Base-by-base conservation (phyloP, 2,113 vertebrate genomes). In the Scopus umbretta region DNA sequence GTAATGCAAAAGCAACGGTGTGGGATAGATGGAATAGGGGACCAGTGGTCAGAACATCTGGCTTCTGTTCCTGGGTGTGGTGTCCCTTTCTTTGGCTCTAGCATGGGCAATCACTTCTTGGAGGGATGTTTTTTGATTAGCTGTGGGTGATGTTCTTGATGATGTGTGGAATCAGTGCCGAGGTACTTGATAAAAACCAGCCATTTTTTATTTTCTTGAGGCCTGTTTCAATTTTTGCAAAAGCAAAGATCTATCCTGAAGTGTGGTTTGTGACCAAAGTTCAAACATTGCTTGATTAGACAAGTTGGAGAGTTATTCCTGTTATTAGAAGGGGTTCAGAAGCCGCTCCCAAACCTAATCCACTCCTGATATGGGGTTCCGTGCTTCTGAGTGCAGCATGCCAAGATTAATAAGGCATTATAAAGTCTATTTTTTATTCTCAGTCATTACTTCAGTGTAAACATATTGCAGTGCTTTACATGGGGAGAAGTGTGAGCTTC, bases 381-480 rank as follows among this genome's bases (percentile, higher is more conserved):
- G 3, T 88, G 58, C 66, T 83, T 82, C 89, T 45, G n/a, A 90
- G 25, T 8, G 40, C 72, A 87, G 36, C 75, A 34, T n/a, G 45
- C 4, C 34, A 45, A 75, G 40, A 88, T 94, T 73, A 62, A 70
- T 58, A 95, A 63, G 29, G n/a, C 50, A 40, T 92, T 86, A 62
- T 88, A 63, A 76, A 83, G 21, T 72, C 78, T 86, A 18, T 65
- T 87, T 93, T 92, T 82, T 68, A 47, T 70, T 73, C 84, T 73
- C 34, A 80, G 36, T 62, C 58, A 80, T 88, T 91, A 80, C 78
- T 95, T 90, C 71, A 67, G 42, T 70, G 50, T 86, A 95, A 92
- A 95, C 59, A 90, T 74, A 87, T 88, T 83, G 74, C 66, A 61
- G 36, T 23, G 25, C 50, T 95, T 94, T 97, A 86, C 81, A 70